A percentile compares a stretch with the other conserved stretches of the same genome.
phyloP scores from a whole-genome alignment of 2,888 invertebrate species.

The Ichneumon xanthorius region DNA sequence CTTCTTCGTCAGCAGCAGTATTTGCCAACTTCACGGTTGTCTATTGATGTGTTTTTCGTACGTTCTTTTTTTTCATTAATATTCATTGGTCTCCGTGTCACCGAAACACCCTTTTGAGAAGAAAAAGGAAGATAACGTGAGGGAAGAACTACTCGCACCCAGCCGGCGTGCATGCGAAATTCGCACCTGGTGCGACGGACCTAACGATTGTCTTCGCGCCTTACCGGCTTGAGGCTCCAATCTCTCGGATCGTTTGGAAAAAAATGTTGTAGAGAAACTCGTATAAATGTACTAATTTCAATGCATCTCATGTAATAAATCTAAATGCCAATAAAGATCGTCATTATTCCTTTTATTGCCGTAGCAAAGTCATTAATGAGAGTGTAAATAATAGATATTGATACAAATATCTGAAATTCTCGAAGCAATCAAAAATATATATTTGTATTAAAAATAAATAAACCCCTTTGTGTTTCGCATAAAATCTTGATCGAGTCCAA shows the following conservation, averaged over 20 bases:
- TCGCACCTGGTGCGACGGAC: conserved; percentile 2
- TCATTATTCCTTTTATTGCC: background rate
- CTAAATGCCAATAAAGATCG: background rate
- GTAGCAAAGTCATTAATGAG: background rate
- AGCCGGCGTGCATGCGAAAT: background rate
- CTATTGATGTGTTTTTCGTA: background rate
- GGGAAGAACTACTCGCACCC: conserved; percentile 11
- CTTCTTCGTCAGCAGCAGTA: conserved; percentile 1
- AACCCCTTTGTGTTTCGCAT: background rate
- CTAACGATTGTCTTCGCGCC: background rate
- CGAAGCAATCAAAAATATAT: too few relatives aligned
- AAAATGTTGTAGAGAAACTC: background rate
- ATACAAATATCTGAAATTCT: too few relatives aligned
- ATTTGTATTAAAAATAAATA: too few relatives aligned
- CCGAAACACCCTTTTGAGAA: conserved; percentile 16
- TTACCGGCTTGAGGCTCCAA: background rate
- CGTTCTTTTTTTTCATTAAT: conserved; percentile 11
- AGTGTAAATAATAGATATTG: too few relatives aligned
- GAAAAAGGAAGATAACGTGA: conserved; percentile 22
- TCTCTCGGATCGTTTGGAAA: background rate
- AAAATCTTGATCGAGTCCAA: background rate
- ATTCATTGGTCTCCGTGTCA: conserved; percentile 51
- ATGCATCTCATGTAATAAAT: background rate
- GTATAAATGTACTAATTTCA: background rate
- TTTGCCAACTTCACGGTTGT: conserved; percentile 3